A percentile compares a stretch with the other conserved stretches of the same genome.
Conservation (phyloP, 2,797 vertebrate genomes). For the Neosalanx taihuensis region DNA sequence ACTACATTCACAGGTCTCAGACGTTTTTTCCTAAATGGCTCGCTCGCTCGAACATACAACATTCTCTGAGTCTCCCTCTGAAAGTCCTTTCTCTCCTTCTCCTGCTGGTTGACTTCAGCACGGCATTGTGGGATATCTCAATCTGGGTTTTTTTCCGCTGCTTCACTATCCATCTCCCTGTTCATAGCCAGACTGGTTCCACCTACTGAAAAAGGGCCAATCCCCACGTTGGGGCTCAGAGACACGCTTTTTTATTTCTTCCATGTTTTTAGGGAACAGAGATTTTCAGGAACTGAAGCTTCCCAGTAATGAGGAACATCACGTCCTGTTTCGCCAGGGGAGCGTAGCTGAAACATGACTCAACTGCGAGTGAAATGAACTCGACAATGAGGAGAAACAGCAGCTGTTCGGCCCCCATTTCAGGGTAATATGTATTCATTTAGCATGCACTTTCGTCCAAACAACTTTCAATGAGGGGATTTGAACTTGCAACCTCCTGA, state of each 20-base stretch:
- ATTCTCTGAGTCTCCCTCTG: slow-evolving; percentile 10
- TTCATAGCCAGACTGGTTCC: slow-evolving; percentile 29
- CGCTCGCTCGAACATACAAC: not conserved
- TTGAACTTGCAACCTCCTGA: no score
- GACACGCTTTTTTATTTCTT: slow-evolving; percentile 3
- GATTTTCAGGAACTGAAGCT: slow-evolving; percentile 11
- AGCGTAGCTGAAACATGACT: slow-evolving; percentile 9
- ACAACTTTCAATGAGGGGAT: no score
- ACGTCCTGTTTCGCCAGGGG: no score
- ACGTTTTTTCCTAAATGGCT: not conserved
- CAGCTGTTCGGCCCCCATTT: no score
- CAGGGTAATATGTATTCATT: no score
- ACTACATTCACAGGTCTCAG: not conserved
- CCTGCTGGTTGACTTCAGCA: slow-evolving; percentile 39
- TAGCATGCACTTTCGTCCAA: no score
- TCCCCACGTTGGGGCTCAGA: not conserved
- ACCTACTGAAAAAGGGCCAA: slow-evolving; percentile 8
- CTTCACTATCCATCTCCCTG: slow-evolving; percentile 31
- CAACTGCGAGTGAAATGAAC: slow-evolving; percentile 4
- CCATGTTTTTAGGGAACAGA: no score
- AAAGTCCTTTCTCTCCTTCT: slow-evolving; percentile 8
- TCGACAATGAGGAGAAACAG: not conserved
- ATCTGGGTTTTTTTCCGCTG: slow-evolving; percentile 18
- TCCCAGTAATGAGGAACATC: no score
- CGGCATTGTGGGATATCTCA: slow-evolving; percentile 31